Base-by-base conservation (phyloP, 2,113 vertebrate genomes). In the Coreoperca whiteheadi region DNA sequence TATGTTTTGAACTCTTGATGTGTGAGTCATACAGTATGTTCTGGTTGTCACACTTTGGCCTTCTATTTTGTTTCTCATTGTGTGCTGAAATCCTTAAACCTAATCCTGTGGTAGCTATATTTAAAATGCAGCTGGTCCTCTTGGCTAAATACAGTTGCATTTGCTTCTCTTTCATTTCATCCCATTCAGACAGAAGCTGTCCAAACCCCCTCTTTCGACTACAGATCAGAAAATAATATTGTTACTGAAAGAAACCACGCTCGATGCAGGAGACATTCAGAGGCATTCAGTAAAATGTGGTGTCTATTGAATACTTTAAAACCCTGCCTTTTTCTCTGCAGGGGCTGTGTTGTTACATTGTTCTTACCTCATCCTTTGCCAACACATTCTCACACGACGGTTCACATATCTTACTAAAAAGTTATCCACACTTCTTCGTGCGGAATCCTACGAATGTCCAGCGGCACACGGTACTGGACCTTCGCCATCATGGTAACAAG, bases 81-180 rank as follows among this genome's bases (percentile, higher is more conserved):
- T 32, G 34, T 65, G 46, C 41, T 76, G 61, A 71, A 50, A 53
- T 76, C 11, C 15, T 48, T n/a, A 51, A 66, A 57, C 41, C 32
- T 64, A n/a, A 41, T 71, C 28, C 59, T 4, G 3, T 68, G n/a
- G 34, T 7, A 63, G 56, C 37, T 82, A 63, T 74, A 78, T 67
- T 68, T 54, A 53, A 57, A 63, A 66, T 16, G 10, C 68, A 43
- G 34, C 14, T 10, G 5, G 4, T 57, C 25, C 11, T 76, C 46
- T 78, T n/a, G 51, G 61, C 30, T 71, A 72, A 79, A 79, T 72
- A 67, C 48, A 68, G 68, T 51, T 48, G 56, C n/a, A 61, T 82
- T 65, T 48, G 15, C 56, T 4, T 51, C 46, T 72, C 30, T 71
- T 34, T 77, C 9, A 4, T 23, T 56, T 63, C 25, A 34, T 66